Percentiles rank a stretch among this genome's conserved stretches.
These are phyloP conservation scores for Hydrotaea diabolus DNA, from an alignment of 2,888 invertebrate genomes.

Conservation along the genomic window DNA sequence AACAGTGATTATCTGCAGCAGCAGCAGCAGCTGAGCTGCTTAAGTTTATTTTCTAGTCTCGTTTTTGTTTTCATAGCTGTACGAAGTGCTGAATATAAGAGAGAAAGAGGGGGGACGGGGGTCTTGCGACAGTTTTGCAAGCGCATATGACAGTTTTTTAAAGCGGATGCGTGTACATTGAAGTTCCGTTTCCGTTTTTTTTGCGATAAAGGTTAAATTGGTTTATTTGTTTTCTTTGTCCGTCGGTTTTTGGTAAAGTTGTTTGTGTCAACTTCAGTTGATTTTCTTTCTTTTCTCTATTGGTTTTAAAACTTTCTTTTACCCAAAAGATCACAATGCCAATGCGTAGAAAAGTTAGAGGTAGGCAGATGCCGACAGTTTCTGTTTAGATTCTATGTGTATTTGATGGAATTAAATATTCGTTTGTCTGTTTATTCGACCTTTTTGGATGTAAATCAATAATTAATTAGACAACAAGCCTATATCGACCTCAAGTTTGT, in stretches of 20 bases:
- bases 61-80: not conserved
- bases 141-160: conserved; percentile 1
- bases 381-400: no score
- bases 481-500: no score
- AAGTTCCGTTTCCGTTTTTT: conserved; percentile 1
- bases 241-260: not conserved
- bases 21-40: not conserved
- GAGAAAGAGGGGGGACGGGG: not conserved
- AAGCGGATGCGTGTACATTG: not conserved
- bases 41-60: not conserved
- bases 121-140: not conserved
- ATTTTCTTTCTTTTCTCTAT: not conserved
- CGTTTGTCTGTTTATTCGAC: no score
- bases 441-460: no score
- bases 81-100: not conserved
- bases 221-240: not conserved
- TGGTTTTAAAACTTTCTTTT: conserved; percentile 6
- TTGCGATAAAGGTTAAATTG: not conserved
- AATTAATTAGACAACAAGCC: no score
- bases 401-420: no score
- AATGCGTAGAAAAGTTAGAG: no score
- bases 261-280: conserved; percentile 3
- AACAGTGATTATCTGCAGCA: not conserved
- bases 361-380: no score
- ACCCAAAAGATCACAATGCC: not conserved